Percentiles rank a stretch among this genome's conserved stretches.
These are phyloP conservation scores for Zaprionus taronus DNA, from an alignment of 1,140 invertebrate species.

Conservation along the genomic window DNA sequence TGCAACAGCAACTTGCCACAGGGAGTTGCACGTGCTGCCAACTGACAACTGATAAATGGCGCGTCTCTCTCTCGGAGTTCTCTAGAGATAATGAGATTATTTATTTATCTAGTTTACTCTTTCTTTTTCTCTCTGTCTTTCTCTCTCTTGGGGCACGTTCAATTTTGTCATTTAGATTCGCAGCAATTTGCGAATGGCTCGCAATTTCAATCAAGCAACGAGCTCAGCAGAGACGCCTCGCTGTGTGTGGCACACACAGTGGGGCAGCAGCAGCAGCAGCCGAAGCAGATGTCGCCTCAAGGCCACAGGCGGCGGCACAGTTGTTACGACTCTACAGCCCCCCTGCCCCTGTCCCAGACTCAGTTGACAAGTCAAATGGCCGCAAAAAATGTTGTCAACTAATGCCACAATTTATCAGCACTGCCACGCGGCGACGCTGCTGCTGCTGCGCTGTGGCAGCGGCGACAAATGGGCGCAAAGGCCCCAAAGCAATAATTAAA, in stretches of 20 bases:
- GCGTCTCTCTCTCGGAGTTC: not conserved
- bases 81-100: not conserved
- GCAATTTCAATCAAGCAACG: constrained; percentile 32
- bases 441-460: constrained; percentile 2
- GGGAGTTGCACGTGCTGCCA: constrained; percentile 3
- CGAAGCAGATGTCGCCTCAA: constrained; percentile 54
- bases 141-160: not conserved
- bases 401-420: constrained; percentile 53
- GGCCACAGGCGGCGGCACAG: constrained; percentile 50
- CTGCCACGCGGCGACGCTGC: not conserved
- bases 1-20: not conserved
- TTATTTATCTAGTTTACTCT: constrained; percentile 4
- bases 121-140: not conserved
- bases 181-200: constrained; percentile 27
- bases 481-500: constrained; percentile 45
- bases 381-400: constrained; percentile 32
- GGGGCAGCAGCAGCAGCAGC: constrained; percentile 29
- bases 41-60: constrained; percentile 2
- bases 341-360: constrained; percentile 20
- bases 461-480: constrained; percentile 31
- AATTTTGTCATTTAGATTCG: constrained; percentile 12
- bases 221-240: not conserved
- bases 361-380: constrained; percentile 62
- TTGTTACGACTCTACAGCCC: constrained; percentile 2
- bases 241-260: constrained; percentile 30